Conservation (phyloP, 2,113 vertebrate genomes). For the Gracilinanus agilis region DNA sequence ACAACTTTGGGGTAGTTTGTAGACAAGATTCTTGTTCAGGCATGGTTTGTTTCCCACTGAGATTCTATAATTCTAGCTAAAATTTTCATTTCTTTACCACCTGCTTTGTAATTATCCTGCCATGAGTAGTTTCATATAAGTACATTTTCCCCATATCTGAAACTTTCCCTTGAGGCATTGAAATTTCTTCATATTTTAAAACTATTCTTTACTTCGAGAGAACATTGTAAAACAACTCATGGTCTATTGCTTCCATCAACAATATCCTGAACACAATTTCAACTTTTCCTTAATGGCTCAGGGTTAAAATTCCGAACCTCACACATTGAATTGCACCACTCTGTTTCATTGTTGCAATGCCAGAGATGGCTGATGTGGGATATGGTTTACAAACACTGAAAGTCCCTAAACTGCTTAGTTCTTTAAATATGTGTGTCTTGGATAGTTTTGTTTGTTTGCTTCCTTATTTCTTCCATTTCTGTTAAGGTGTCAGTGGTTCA, state of each 20-base stretch:
- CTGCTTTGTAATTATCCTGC: neutral
- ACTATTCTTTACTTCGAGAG: neutral
- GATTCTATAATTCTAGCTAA: neutral
- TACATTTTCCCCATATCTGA: neutral
- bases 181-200: constrained; percentile 9
- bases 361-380: neutral
- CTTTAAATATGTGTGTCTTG: neutral
- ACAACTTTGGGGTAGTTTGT: neutral
- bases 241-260: neutral
- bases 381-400: neutral
- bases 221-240: neutral
- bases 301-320: neutral
- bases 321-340: neutral
- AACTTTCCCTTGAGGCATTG: neutral
- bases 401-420: neutral
- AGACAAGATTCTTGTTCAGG: neutral
- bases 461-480: too few relatives aligned
- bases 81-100: neutral
- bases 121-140: neutral
- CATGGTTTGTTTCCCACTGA: neutral
- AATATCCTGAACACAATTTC: neutral
- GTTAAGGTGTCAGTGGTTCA: too few relatives aligned
- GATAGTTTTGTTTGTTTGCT: too few relatives aligned
- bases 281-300: neutral
- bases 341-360: neutral